These are phyloP conservation scores for Cotesia typhae DNA, from an alignment of 1,140 invertebrate species.

Conservation along the genomic window DNA sequence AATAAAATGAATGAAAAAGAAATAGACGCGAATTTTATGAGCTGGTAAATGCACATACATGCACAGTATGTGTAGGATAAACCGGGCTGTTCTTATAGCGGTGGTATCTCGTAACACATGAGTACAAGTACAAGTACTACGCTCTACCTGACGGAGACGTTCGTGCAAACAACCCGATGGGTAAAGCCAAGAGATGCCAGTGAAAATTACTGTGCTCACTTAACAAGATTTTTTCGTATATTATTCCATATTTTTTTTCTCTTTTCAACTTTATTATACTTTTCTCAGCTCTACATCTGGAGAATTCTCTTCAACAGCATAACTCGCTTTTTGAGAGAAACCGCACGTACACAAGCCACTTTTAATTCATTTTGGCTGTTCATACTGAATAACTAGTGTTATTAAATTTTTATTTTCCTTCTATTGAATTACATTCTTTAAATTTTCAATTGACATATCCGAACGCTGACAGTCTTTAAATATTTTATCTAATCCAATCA, in stretches of 20 bases:
- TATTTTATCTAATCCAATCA: too few relatives aligned
- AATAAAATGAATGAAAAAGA: not conserved
- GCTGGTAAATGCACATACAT: too few relatives aligned
- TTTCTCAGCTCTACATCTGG: not conserved
- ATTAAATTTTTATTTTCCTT: not conserved
- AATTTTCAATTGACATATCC: too few relatives aligned
- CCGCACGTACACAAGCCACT: not conserved
- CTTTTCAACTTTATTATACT: not conserved
- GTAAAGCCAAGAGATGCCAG: constrained; percentile 14
- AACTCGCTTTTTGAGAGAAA: constrained; percentile 4
- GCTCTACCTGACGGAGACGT: not conserved
- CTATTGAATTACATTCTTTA: not conserved
- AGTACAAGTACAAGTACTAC: not conserved
- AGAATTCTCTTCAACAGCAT: constrained; percentile 5
- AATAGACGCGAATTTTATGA: not conserved
- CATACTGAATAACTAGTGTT: too few relatives aligned
- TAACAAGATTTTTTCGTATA: not conserved
- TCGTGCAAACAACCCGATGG: constrained; percentile 22
- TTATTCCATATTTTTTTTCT: not conserved
- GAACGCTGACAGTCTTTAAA: too few relatives aligned
- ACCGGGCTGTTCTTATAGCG: not conserved
- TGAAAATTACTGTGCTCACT: constrained; percentile 12
- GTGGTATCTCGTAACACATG: constrained; percentile 1
- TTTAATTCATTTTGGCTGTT: not conserved
- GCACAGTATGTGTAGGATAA: not conserved